phyloP scores from a whole-genome alignment of 2,797 vertebrate species.

The Epinephelus malabaricus region DNA sequence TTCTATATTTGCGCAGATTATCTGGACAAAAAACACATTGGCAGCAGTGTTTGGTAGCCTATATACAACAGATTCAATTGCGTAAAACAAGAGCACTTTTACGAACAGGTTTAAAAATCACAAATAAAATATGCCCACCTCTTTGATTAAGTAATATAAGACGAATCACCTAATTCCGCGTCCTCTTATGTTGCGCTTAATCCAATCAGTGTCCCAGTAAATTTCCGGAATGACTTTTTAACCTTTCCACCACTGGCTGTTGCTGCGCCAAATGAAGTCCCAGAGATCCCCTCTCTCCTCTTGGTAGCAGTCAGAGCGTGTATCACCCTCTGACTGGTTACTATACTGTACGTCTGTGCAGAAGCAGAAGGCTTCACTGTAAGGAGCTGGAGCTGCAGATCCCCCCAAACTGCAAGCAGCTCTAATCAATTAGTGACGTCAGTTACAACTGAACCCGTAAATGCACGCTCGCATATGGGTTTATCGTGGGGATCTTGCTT shows the following conservation, averaged over 20 bases:
- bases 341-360: background rate
- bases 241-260: background rate
- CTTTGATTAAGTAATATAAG: background rate
- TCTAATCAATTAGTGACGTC: conserved; percentile 59
- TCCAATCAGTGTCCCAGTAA: background rate
- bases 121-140: conserved; percentile 33
- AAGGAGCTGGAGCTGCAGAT: background rate
- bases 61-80: background rate
- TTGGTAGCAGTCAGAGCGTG: background rate
- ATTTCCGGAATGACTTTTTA: background rate
- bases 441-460: background rate
- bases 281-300: background rate
- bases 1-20: background rate
- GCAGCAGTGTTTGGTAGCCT: background rate
- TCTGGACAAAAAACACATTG: background rate
- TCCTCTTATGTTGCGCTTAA: background rate
- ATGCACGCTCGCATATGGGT: background rate
- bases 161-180: background rate
- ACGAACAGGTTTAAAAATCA: background rate
- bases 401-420: conserved; percentile 14
- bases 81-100: background rate
- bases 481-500: too few relatives aligned
- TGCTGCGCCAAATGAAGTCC: background rate
- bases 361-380: background rate
- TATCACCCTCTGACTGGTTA: background rate